Base-by-base conservation (phyloP, 2,113 vertebrate species). In the Collichthys lucidus region DNA sequence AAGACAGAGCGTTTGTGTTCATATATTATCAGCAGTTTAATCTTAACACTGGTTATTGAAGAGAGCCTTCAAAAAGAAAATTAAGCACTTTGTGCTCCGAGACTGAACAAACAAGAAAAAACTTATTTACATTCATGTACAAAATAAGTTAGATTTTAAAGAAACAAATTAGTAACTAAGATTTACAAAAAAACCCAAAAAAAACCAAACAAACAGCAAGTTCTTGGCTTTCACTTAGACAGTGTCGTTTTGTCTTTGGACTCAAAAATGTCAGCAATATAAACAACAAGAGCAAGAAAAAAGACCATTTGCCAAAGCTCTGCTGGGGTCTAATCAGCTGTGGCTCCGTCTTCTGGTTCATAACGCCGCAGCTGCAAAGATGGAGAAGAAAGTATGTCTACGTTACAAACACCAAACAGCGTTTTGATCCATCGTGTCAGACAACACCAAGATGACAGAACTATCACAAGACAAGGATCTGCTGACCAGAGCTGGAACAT, bases 331-430 rank as follows among this genome's bases (percentile, higher is more conserved):
- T 95, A 96, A 88, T 97, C 96, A 66, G 94, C 95, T 83, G 93
- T 87, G 75, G 90, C 91, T 88, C 95, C 95, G 85, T 96, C 96
- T n/a, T 97, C 96, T 87, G 95, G 91, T 92, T 98, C 97, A 85
- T 96, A 95, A 19, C 91, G 95, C 91, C 94, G 94, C 89, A 98
- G 95, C 97, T 98, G 68, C 86, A 85, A 83, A 92, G 89, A 64
- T 1, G 11, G 20, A 53, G 17, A 47, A 50, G 5, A 71, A 56
- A 44, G 16, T 0, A n/a, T 1, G 70, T 40, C 35, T 40, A 40
- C 1, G 35, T 40, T 40, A 40, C 35, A 40, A 40, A 50, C 29
- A 15, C 26, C 7, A 15, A 57, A 15, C 11, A 14, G n/a, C 55
- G 14, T 12, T 5, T 2, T 56, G 17, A 17, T 52, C 50, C 19